These are phyloP conservation scores for Piaya cayana DNA, from an alignment of 2,113 vertebrate species.

Conservation along the genomic window DNA sequence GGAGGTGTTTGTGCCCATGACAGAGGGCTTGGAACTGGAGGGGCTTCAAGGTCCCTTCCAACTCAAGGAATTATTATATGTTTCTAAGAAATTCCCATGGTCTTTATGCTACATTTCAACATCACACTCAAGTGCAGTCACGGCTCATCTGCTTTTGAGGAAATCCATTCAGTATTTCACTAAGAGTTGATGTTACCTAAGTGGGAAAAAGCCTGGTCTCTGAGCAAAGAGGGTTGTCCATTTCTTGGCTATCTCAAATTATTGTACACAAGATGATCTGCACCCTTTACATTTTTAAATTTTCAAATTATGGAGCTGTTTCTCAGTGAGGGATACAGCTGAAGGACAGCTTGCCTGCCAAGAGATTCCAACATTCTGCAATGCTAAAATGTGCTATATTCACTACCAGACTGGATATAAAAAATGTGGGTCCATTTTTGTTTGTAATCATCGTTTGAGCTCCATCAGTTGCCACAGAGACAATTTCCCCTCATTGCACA, in stretches of 20 bases:
- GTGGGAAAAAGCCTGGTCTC: background rate
- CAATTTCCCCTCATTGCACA: background rate
- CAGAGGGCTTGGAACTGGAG: too few species aligned
- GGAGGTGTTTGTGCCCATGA: too few species aligned
- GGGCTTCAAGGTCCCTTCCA: too few species aligned
- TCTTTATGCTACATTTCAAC: background rate
- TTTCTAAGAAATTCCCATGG: background rate
- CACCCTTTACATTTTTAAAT: background rate
- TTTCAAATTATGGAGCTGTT: background rate
- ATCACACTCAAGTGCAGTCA: background rate
- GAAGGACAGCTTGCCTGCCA: background rate
- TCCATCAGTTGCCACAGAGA: background rate
- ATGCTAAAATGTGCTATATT: background rate
- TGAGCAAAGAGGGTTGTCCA: background rate
- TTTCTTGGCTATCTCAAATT: background rate
- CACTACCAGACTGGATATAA: background rate
- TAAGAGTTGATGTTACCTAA: background rate
- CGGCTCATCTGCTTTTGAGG: background rate
- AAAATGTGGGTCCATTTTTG: background rate
- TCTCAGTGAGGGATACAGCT: background rate
- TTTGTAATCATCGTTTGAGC: background rate
- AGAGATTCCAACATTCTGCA: background rate
- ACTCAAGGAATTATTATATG: too few species aligned
- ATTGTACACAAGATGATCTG: background rate
- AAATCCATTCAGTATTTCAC: background rate